Base-by-base conservation (phyloP, 2,797 vertebrate species). In the Enteromius argenteus region DNA sequence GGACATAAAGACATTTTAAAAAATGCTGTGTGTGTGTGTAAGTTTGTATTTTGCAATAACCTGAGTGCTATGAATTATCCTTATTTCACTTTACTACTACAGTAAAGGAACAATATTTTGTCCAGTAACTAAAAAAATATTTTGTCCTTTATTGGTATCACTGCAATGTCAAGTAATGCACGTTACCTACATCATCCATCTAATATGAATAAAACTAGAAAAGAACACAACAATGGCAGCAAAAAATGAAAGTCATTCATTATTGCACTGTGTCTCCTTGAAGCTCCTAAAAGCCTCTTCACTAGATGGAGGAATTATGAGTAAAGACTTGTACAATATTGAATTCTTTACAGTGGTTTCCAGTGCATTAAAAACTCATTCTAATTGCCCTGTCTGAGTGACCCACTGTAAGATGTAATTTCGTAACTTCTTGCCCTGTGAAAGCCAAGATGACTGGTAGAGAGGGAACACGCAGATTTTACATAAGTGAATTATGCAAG, bases 401-500 rank as follows among this genome's bases (percentile, higher is more conserved):
- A 19, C 37, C 80, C 6, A 42, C 75, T 68, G 51, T 80, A 80
- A 87, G 72, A 46, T 15, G 27, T 83, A 83, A 81, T 39, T 75
- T 84, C 35, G 46, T 51, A 42, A 13, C 44, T 79, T 14, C n/a
- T 42, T 79, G 53, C 51, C 27, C 79, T 46, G 39, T 51, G 72
- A n/a, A 78, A 80, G 71, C 35, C 30, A 71, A 17, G 19, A 42
- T 49, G 78, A 84, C 39, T 69, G 51, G 67, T 53, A 69, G 71
- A 74, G 64, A 56, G 42, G 62, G 49, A 71, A 37, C 15, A n/a
- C 71, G 1, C 35, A 81, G 78, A 84, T 87, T 85, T 88, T 71
- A 84, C 81, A 84, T 73, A 82, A 85, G 53, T 84, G 58, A 88
- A 87, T 88, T 88, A 85, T 84, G 77, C 84, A 86, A 53, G 75